These are phyloP conservation scores for Ciona savignyi DNA, from an alignment of 23 tunicate species.

Conservation along the genomic window DNA sequence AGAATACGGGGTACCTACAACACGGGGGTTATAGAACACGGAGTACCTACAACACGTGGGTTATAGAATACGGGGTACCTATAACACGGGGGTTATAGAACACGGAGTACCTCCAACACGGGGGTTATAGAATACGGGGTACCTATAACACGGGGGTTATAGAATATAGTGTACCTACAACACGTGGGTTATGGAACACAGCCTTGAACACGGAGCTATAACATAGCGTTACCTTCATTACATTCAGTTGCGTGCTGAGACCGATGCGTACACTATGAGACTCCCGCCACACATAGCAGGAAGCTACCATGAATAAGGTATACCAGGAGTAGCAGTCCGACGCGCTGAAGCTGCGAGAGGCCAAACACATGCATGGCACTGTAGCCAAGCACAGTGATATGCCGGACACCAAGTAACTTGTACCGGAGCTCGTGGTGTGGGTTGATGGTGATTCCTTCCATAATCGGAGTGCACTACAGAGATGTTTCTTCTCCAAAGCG, in stretches of 20 bases:
- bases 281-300: constrained; percentile 6
- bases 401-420: not conserved
- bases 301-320: constrained; percentile 19
- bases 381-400: not conserved
- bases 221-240: not conserved
- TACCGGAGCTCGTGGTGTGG: not conserved
- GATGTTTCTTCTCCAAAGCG: constrained; percentile 3
- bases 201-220: too few relatives aligned
- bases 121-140: too few relatives aligned
- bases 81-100: too few relatives aligned
- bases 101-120: too few relatives aligned
- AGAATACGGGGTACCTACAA: too few relatives aligned
- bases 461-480: constrained; percentile 1
- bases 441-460: not conserved
- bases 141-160: too few relatives aligned
- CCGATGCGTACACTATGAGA: not conserved
- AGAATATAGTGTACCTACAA: too few relatives aligned
- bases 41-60: too few relatives aligned
- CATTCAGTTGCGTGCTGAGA: not conserved
- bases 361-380: constrained; percentile 10
- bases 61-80: too few relatives aligned
- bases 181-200: too few relatives aligned
- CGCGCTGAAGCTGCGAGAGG: constrained; percentile 24
- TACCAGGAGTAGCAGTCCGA: constrained; percentile 52
- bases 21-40: too few relatives aligned